phyloP scores from a whole-genome alignment of 2,888 invertebrate species.

The Aleiodes leptofemur region DNA sequence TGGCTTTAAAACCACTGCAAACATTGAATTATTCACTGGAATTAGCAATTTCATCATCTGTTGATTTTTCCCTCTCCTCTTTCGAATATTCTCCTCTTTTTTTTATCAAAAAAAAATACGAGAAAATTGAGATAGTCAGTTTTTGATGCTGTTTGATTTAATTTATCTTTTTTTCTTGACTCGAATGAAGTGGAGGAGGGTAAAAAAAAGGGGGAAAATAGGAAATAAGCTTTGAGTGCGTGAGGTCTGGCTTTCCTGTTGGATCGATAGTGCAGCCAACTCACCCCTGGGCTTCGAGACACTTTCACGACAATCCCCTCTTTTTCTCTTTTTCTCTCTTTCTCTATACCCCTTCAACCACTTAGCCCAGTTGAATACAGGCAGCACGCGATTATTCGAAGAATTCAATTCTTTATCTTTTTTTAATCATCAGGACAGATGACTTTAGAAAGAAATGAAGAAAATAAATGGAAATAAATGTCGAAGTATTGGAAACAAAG shows the following conservation, averaged over 20 bases:
- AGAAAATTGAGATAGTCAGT: too few relatives aligned
- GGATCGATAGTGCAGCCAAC: constrained; percentile 66
- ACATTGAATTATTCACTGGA: constrained; percentile 9
- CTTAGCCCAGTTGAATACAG: constrained; percentile 47
- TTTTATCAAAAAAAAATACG: too few relatives aligned
- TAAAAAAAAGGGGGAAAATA: constrained; percentile 1
- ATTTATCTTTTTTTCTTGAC: background rate
- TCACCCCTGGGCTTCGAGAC: constrained; percentile 36
- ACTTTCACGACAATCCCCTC: constrained; percentile 24
- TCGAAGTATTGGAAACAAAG: too few relatives aligned
- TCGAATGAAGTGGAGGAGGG: background rate
- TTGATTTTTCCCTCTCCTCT: background rate
- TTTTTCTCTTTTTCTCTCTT: too few relatives aligned
- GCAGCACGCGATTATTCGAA: constrained; percentile 62
- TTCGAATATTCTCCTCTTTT: too few relatives aligned
- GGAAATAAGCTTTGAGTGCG: constrained; percentile 57
- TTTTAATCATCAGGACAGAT: background rate
- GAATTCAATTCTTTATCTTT: constrained; percentile 57
- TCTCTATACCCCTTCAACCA: constrained; percentile 50
- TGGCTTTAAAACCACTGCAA: constrained; percentile 6
- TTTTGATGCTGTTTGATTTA: too few relatives aligned
- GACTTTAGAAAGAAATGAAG: too few relatives aligned
- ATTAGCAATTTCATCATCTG: constrained; percentile 11
- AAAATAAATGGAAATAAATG: too few relatives aligned
- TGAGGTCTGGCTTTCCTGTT: constrained; percentile 48